Base-by-base conservation (phyloP, 2,888 invertebrate species). In the Piscicola geometra region DNA sequence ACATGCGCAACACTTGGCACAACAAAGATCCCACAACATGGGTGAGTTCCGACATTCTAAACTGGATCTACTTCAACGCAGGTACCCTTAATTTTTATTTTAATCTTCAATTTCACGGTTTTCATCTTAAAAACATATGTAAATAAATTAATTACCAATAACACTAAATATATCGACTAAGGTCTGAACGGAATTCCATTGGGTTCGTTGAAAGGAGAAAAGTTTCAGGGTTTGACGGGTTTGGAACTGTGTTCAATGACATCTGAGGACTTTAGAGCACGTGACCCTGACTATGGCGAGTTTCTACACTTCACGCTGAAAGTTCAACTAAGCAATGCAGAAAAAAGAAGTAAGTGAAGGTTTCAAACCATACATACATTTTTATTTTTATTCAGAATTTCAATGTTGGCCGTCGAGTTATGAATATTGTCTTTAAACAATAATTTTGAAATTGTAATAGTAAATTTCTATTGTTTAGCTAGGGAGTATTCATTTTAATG, bases 171-270 rank as follows among this genome's bases (percentile, higher is more conserved):
- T n/a, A n/a, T n/a, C n/a, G n/a, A n/a, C n/a, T n/a, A 5, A 56
- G 72, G 76, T 36, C 66, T 76, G 32, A 76, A 66, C 33, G 67
- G 66, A 15, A 71, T 66, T 32, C 66, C 71, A n/a, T 41, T 76
- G 21, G 36, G 35, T 12, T 70, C 60, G 21, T 60, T 76, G n/a
- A 76, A 68, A 66, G 76, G 76, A 0, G 76, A 76, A 64, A 76
- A 71, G n/a, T 76, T 76, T 28, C 76, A 76, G 60, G 71, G 66
- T n/a, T 28, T 76, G 32, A 66, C 56, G 35, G 76, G 76, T 25
- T 60, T 15, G 25, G 50, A 60, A 28, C 35, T 76, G 1, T 76
- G 76, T 33, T 41, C 35, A 28, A 76, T 76, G 76, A n/a, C 60
- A 25, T 30, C 25, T 21, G 64, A 41, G 12, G 76, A 76, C 5